Conservation (phyloP, 2,797 vertebrate species). For the Falco concolor region DNA sequence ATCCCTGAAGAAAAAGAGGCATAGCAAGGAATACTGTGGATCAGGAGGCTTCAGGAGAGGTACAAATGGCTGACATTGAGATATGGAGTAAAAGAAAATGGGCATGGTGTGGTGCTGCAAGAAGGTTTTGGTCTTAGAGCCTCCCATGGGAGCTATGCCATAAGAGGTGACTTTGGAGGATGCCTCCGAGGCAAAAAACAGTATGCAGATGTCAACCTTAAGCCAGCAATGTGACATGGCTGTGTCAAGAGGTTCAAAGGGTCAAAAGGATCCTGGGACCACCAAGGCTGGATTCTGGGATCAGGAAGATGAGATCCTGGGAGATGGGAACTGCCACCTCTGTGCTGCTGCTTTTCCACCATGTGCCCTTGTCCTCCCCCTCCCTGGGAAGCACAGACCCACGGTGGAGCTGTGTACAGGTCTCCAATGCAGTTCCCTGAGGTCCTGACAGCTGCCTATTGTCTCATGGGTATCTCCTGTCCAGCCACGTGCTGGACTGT, state of each 20-base stretch:
- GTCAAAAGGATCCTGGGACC: background rate
- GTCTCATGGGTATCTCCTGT: background rate
- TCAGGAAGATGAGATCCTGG: background rate
- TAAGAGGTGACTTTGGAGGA: background rate
- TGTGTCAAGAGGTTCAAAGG: background rate
- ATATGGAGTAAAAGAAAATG: background rate
- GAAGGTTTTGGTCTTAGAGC: background rate
- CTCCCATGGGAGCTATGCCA: fast-evolving
- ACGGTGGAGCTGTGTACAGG: background rate
- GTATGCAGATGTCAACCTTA: background rate
- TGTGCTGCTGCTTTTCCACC: background rate
- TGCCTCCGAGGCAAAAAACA: background rate
- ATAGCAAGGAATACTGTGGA: background rate
- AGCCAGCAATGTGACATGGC: background rate
- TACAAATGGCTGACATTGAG: background rate
- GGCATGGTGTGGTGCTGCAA: background rate
- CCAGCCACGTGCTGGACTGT: background rate
- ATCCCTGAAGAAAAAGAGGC: background rate
- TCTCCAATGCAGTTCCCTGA: fast-evolving
- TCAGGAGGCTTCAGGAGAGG: background rate
- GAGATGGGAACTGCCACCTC: background rate
- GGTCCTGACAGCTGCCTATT: background rate
- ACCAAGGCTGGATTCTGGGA: background rate
- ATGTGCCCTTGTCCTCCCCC: background rate
- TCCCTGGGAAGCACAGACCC: background rate